Conservation (phyloP, 2,113 vertebrate genomes). For the Thymallus thymallus region DNA sequence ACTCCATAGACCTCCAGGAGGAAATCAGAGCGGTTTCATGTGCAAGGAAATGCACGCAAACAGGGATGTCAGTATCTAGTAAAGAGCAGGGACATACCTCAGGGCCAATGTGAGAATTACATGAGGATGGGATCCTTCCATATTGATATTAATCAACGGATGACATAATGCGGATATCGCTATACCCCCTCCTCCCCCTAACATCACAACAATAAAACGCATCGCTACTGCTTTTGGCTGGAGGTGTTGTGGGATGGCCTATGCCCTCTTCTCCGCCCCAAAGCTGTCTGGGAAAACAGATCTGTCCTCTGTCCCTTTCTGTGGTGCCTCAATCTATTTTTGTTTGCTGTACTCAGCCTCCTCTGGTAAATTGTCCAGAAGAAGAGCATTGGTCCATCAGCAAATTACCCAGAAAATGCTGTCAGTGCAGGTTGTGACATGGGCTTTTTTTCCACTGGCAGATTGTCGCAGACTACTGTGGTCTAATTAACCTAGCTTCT, state of each 20-base stretch:
- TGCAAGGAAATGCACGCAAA: neutral
- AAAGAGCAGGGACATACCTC: too few species aligned
- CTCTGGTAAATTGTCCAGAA: conserved; percentile 75
- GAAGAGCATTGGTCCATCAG: conserved; percentile 69
- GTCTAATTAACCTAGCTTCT: conserved; percentile 76
- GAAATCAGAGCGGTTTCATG: conserved; percentile 8
- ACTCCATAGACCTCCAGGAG: conserved; percentile 8
- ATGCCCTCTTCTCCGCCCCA: conserved; percentile 7
- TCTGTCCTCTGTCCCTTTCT: conserved; percentile 18
- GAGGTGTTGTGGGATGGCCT: conserved; percentile 8
- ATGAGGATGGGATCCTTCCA: conserved; percentile 19
- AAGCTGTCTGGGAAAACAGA: conserved; percentile 9
- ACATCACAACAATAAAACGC: neutral
- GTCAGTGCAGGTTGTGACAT: conserved; percentile 66
- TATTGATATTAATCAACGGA: conserved; percentile 23
- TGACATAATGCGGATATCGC: neutral
- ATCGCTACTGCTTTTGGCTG: conserved; percentile 12
- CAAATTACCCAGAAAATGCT: conserved; percentile 79
- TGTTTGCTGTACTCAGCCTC: conserved; percentile 62
- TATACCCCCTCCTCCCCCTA: neutral
- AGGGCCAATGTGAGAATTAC: neutral
- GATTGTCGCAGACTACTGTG: conserved; percentile 62
- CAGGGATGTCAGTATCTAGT: neutral
- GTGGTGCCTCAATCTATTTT: conserved; percentile 45
- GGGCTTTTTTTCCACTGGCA: conserved; percentile 10